Base-by-base conservation (phyloP, 2,113 vertebrate genomes). In the Rhinoptilus africanus region DNA sequence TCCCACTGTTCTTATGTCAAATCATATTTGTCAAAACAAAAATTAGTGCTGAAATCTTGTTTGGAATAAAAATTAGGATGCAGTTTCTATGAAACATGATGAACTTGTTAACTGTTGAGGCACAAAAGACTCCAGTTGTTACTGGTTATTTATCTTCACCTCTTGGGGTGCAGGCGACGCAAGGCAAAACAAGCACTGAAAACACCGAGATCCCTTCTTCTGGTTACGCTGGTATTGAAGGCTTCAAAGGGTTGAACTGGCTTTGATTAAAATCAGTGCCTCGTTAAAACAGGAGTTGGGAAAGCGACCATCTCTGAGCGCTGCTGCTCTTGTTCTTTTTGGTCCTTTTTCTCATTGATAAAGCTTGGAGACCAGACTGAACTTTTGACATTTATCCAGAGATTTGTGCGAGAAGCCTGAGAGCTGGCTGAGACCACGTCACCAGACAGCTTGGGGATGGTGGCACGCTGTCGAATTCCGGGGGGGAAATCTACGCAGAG, bases 1-100 rank as follows among this genome's bases (percentile, higher is more conserved):
- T 97, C 95, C 89, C 82, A 96, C 97, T 88, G 88, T 91, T 95
- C 92, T 93, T 59, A 73, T 89, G 91, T 97, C 97, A 97, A 92
- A 90, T 84, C 72, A 2, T 13, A 24, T 96, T 94, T 97, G 95
- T 97, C 96, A 94, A 90, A 97, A 95, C 94, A 96, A 77, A 96
- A 96, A 97, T 93, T 96, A 96, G 95, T 47, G 74, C 90, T 59
- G 85, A 90, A 90, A 92, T 45, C 74, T 81, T 94, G 96, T 93
- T 97, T 89, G 95, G 83, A 96, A 93, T 95, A 89, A 91, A 91
- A 93, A 96, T 84, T 37, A 96, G 90, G 95, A 95, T 78, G 78
- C 86, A 2, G 74, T 76, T 96, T 68, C 75, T 35, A 10, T 22
- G 78, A 66, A 80, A 86, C 51, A 54, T 0, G 69, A 79, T n/a